Evolutionary conservation across 1,140 invertebrate species (phyloP).

Genomic region (Hyles euphorbiae): DNA sequence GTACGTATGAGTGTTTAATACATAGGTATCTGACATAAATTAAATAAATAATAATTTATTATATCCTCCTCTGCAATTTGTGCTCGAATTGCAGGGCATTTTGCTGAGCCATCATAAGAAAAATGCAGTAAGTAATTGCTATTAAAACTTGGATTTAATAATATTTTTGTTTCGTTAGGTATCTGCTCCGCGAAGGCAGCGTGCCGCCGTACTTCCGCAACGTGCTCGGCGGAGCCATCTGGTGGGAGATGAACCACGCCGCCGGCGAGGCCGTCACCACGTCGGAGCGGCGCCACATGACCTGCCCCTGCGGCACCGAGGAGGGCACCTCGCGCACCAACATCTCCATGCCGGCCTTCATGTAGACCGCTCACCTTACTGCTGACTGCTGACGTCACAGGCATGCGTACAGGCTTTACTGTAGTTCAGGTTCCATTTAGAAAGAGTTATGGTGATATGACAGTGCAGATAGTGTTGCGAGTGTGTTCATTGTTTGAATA

Average conservation of each 20-base stretch:
- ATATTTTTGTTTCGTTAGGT: slow-evolving; percentile 27
- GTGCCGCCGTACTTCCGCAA: slow-evolving; percentile 60
- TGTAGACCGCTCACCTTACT: slow-evolving; percentile 2
- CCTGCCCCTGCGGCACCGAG: slow-evolving; percentile 29
- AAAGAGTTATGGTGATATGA: too few species aligned
- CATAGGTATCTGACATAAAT: too few species aligned
- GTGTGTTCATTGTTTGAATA: background rate
- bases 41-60: too few species aligned
- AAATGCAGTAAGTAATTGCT: too few species aligned
- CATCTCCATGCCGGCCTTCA: slow-evolving; percentile 7
- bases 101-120: too few species aligned
- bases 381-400: too few species aligned
- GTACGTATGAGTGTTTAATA: too few species aligned
- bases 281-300: slow-evolving; percentile 37
- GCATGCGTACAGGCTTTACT: too few species aligned
- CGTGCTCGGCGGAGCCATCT: slow-evolving; percentile 55
- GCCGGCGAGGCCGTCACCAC: slow-evolving; percentile 35
- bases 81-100: too few species aligned
- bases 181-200: slow-evolving; percentile 47
- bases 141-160: too few species aligned
- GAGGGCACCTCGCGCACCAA: slow-evolving; percentile 3
- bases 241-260: slow-evolving; percentile 54
- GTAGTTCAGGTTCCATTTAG: too few species aligned
- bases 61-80: too few species aligned
- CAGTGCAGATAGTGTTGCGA: background rate